Percentiles rank a stretch among this genome's conserved stretches.
phyloP scores from a whole-genome alignment of 2,113 vertebrate species.

The Centropristis striata region DNA sequence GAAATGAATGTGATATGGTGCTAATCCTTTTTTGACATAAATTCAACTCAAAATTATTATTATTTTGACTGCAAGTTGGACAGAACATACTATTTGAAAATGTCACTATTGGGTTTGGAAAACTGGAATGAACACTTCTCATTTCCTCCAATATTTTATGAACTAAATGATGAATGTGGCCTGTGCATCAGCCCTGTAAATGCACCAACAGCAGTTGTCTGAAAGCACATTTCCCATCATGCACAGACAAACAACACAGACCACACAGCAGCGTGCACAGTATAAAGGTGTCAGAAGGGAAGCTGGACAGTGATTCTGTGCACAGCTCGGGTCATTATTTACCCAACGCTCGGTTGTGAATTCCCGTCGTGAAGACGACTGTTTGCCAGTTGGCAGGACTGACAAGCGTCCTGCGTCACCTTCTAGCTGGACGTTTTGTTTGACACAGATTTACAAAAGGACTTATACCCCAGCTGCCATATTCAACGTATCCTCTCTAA shows the following conservation, averaged over 20 bases:
- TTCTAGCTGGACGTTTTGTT: conserved; percentile 36
- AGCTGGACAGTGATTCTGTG: conserved; percentile 14
- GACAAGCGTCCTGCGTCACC: conserved; percentile 63
- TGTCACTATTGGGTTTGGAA: background rate
- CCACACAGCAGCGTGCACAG: background rate
- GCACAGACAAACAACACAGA: background rate
- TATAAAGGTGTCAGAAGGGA: conserved; percentile 9
- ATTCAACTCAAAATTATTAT: no score
- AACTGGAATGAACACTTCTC: background rate
- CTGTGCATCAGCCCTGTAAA: background rate
- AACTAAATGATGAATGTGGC: background rate
- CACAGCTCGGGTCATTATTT: conserved; percentile 37
- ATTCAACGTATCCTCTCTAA: conserved; percentile 63
- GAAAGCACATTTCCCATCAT: conserved; percentile 2
- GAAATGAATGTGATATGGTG: no score
- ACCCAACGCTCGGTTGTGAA: conserved; percentile 45
- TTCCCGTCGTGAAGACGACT: conserved; percentile 28
- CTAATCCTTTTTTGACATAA: no score
- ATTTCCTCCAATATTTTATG: background rate
- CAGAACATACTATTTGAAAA: no score
- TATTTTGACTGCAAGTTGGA: background rate
- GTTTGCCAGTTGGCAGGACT: conserved; percentile 54
- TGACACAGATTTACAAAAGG: conserved; percentile 31
- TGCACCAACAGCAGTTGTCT: background rate
- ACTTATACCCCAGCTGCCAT: conserved; percentile 54